Evolutionary conservation across 2,888 invertebrate genomes (phyloP).

Genomic region (Caradrina kadenii): DNA sequence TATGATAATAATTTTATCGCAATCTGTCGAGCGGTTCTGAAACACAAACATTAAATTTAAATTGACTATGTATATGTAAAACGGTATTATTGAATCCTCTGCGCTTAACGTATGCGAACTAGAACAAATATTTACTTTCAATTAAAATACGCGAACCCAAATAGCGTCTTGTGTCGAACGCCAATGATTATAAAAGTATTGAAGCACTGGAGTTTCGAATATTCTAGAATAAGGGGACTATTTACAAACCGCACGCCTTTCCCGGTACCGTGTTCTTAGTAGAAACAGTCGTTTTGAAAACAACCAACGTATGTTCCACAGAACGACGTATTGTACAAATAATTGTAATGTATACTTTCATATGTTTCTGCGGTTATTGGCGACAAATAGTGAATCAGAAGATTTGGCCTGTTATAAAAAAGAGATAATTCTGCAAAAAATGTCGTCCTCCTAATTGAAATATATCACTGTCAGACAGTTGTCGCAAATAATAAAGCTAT

Average conservation of each 20-base stretch:
- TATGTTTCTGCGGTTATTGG: conserved; percentile 43
- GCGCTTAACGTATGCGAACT: conserved; percentile 11
- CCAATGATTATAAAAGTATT: conserved; percentile 36
- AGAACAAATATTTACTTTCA: conserved; percentile 43
- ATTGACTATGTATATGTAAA: background rate
- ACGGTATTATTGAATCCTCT: conserved; percentile 4
- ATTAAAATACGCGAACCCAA: conserved; percentile 28
- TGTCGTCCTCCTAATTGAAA: too few relatives aligned
- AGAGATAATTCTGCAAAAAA: background rate
- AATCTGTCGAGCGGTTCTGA: background rate
- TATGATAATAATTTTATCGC: conserved; percentile 2
- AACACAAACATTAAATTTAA: background rate
- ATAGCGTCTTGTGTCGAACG: conserved; percentile 5
- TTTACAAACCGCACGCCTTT: conserved; percentile 76
- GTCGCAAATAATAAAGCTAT: conserved; percentile 6
- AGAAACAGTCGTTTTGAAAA: conserved; percentile 82
- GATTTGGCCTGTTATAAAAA: background rate
- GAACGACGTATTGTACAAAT: conserved; percentile 73
- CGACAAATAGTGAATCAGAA: conserved; percentile 21
- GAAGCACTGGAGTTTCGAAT: conserved; percentile 43
- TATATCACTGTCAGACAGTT: background rate
- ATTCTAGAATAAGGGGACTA: conserved; percentile 67
- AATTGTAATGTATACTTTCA: conserved; percentile 62
- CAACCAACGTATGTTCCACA: conserved; percentile 74
- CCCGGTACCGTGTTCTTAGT: conserved; percentile 75